Conservation (phyloP, 1,140 invertebrate genomes). For the Drosophila santomea region DNA sequence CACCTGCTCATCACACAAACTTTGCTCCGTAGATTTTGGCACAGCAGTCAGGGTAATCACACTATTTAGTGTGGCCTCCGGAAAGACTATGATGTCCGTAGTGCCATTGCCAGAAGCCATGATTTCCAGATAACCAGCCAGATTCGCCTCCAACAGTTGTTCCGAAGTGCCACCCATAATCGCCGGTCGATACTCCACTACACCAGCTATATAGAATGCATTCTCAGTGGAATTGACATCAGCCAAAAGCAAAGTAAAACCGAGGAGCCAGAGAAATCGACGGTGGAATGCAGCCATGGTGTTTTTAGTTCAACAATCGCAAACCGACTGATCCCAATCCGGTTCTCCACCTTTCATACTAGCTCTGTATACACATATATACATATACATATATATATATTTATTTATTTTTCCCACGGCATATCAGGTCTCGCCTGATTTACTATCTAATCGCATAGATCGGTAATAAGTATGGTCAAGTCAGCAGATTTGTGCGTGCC, state of each 20-base stretch:
- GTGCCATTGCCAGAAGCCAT: constrained; percentile 75
- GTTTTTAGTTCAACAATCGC: background rate
- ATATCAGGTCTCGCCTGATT: background rate
- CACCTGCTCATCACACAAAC: constrained; percentile 24
- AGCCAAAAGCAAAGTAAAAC: background rate
- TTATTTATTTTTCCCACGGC: background rate
- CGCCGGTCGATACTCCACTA: constrained; percentile 85
- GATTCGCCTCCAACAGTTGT: constrained; percentile 61
- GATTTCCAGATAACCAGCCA: constrained; percentile 61
- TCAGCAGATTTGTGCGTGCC: background rate
- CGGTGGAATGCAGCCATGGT: background rate
- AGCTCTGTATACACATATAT: background rate
- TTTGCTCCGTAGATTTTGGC: constrained; percentile 34
- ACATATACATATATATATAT: background rate
- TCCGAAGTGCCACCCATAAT: constrained; percentile 37
- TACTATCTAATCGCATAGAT: constrained; percentile 24
- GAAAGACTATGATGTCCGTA: constrained; percentile 93
- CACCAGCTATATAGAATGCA: constrained; percentile 85
- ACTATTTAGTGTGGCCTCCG: constrained; percentile 87
- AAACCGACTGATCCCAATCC: constrained; percentile 2
- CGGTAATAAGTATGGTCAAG: constrained; percentile 4
- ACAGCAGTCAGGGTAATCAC: constrained; percentile 62
- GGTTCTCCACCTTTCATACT: background rate
- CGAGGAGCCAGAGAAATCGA: background rate
- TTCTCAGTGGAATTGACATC: too few species aligned